These are phyloP conservation scores for Aphodius sticticus DNA, from an alignment of 2,888 invertebrate species.

Conservation along the genomic window DNA sequence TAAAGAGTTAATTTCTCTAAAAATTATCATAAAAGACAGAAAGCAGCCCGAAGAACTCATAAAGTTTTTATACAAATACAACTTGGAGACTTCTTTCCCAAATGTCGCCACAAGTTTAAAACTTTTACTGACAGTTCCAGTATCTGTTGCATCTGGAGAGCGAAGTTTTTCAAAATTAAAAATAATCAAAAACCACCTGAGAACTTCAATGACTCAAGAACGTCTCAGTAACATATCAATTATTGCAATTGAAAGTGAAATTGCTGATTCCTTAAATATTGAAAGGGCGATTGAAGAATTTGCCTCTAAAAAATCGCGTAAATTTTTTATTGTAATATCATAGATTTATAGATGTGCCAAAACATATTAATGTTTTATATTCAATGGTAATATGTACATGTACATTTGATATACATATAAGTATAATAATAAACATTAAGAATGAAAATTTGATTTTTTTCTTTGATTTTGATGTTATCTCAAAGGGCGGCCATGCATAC, in stretches of 20 bases:
- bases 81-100: slow-evolving; percentile 4
- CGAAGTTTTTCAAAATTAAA: slow-evolving; percentile 18
- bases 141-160: slow-evolving; percentile 10
- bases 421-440: slow-evolving; percentile 4
- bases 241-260: slow-evolving; percentile 21
- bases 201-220: slow-evolving; percentile 7
- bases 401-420: neutral
- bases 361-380: slow-evolving; percentile 4
- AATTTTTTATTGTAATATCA: neutral
- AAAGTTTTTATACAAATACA: slow-evolving; percentile 14
- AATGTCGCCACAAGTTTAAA: slow-evolving; percentile 11
- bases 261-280: slow-evolving; percentile 14
- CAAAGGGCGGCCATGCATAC: neutral
- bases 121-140: slow-evolving; percentile 14
- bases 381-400: slow-evolving; percentile 4
- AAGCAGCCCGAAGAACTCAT: slow-evolving; percentile 20
- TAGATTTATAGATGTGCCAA: neutral
- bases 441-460: slow-evolving; percentile 4
- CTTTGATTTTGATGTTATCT: slow-evolving; percentile 4
- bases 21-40: slow-evolving; percentile 12
- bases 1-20: slow-evolving; percentile 16
- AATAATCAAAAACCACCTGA: neutral
- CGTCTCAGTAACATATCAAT: slow-evolving; percentile 5
- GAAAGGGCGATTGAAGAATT: slow-evolving; percentile 16
- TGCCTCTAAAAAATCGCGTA: slow-evolving; percentile 13